These are phyloP conservation scores for Lepidocyrtoides sp. DNA, from an alignment of 2,888 invertebrate species.

Conservation along the genomic window DNA sequence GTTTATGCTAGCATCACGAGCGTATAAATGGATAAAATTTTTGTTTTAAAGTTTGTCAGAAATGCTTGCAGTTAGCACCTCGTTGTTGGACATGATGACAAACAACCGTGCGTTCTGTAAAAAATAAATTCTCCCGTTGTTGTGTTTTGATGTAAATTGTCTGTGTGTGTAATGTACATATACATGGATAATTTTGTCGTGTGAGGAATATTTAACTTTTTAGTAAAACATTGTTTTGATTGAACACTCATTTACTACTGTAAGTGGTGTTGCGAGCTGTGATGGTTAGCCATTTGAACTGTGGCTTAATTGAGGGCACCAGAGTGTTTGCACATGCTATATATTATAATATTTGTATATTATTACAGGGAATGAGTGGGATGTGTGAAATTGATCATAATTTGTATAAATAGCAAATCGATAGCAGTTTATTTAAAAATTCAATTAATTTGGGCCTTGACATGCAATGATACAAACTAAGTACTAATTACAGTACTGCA, in stretches of 20 bases:
- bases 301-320: neutral
- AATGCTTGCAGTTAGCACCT: too few relatives aligned
- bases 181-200: conserved; percentile 2
- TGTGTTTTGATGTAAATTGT: neutral
- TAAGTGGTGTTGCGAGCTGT: neutral
- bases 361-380: conserved; percentile 28
- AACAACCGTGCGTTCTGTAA: neutral
- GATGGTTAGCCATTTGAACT: neutral
- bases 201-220: too few relatives aligned
- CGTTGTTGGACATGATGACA: too few relatives aligned
- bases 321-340: neutral
- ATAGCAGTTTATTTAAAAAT: neutral
- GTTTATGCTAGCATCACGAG: too few relatives aligned
- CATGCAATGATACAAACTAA: neutral
- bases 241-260: neutral
- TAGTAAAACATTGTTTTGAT: neutral
- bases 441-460: conserved; percentile 28
- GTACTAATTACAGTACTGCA: conserved; percentile 14
- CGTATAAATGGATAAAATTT: too few relatives aligned
- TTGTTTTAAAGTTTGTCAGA: too few relatives aligned
- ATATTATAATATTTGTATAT: neutral
- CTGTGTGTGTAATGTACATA: conserved; percentile 23
- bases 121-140: neutral
- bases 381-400: conserved; percentile 16
- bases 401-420: conserved; percentile 3